Percentiles rank a stretch among this genome's conserved stretches.
Conservation (phyloP, 2,113 vertebrate species). For the Coreoperca whiteheadi region DNA sequence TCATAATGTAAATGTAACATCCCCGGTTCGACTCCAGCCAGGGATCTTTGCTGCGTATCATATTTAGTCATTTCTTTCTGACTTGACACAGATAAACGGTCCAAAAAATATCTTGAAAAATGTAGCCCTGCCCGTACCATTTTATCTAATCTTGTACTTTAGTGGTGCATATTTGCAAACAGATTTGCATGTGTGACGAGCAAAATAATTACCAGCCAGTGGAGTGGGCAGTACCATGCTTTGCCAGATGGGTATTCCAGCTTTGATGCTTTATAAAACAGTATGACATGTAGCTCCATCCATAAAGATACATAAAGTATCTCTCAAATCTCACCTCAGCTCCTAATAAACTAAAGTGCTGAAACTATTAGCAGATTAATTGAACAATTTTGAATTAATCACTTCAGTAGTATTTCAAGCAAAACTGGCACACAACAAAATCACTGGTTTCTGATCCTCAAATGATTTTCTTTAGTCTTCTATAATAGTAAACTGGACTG, state of each 20-base stretch:
- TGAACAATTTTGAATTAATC: background rate
- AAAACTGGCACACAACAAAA: background rate
- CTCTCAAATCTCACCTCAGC: background rate
- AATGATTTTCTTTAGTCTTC: too few species aligned
- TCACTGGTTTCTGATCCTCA: background rate
- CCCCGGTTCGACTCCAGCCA: background rate
- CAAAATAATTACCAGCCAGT: background rate
- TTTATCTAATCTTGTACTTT: background rate
- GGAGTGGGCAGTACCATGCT: background rate
- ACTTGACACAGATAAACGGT: background rate
- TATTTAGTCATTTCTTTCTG: background rate
- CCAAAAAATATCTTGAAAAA: too few species aligned
- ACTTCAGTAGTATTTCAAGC: background rate
- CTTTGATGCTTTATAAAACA: background rate
- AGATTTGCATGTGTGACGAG: constrained; percentile 1
- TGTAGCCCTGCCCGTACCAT: background rate
- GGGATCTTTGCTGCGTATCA: background rate
- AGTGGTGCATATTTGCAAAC: background rate
- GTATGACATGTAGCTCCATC: background rate
- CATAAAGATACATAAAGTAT: background rate
- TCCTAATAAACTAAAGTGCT: background rate
- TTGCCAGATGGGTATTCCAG: background rate
- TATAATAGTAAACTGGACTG: too few species aligned
- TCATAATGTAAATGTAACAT: background rate
- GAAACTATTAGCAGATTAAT: background rate